Conservation (phyloP, 2,888 invertebrate genomes). For the Drosophila mimetica region DNA sequence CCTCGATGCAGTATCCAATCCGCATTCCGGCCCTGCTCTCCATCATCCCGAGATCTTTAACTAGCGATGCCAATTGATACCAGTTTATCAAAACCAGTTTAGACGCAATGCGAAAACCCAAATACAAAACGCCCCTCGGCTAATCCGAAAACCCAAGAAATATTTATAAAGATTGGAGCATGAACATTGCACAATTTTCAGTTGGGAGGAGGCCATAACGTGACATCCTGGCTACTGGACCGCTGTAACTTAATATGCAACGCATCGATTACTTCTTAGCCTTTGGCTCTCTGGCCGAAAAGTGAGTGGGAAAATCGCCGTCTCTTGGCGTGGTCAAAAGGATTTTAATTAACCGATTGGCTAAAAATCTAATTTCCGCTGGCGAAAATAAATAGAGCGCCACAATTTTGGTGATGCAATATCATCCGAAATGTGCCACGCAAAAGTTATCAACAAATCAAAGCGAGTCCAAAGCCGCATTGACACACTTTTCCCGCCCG, state of each 20-base stretch:
- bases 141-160: conserved; percentile 33
- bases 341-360: conserved; percentile 72
- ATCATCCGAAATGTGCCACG: conserved; percentile 52
- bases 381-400: conserved; percentile 28
- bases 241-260: conserved; percentile 61
- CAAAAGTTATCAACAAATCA: conserved; percentile 73
- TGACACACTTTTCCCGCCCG: conserved; percentile 65
- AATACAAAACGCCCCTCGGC: conserved; percentile 47
- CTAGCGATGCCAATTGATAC: conserved; percentile 52
- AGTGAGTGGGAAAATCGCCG: conserved; percentile 53
- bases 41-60: conserved; percentile 21
- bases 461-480: conserved; percentile 44
- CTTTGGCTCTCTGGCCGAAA: conserved; percentile 43
- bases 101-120: conserved; percentile 46
- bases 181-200: conserved; percentile 59
- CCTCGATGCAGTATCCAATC: not conserved
- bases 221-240: conserved; percentile 64
- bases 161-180: conserved; percentile 30
- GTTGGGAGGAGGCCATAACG: conserved; percentile 52
- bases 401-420: conserved; percentile 41
- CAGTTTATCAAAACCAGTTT: conserved; percentile 60
- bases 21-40: conserved; percentile 33
- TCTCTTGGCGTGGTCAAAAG: conserved; percentile 41
- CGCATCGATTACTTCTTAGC: conserved; percentile 60
- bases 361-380: conserved; percentile 73